Base-by-base conservation (phyloP, 2,888 invertebrate genomes). In the Carabus problematicus region DNA sequence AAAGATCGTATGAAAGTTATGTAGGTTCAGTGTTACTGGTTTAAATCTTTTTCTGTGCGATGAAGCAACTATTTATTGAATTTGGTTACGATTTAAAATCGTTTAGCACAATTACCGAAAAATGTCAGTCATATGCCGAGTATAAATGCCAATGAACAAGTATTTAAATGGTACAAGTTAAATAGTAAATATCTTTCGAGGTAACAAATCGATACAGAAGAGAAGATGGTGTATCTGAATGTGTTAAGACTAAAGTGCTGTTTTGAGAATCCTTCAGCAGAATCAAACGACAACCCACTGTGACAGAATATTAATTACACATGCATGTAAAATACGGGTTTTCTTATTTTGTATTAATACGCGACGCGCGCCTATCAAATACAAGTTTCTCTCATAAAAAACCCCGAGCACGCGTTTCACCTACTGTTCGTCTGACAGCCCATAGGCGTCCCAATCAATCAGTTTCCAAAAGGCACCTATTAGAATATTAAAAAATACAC, bases 311-410 rank as follows among this genome's bases (percentile, higher is more conserved):
- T 66, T 66, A 66, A 66, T 66, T 66, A 47, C 43, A 16, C 43
- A 29, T 60, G 52, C 60, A 67, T 41, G 52, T 54, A 19, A 49
- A 66, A 60, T 67, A 67, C 67, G 52, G 67, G 67, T 67, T 67
- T 54, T 66, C 66, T 59, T 58, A 47, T 66, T n/a, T 66, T 66
- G 58, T 56, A 58, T 66, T 56, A 19, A 56, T 56, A 39, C 29
- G 12, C 45, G 40, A 45, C 40, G 19, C 39, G 19, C 43, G 11
- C 55, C n/a, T 64, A 64, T 39, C 56, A 18, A 56, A 64, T 56
- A 64, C 64, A 45, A 29, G 56, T 64, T 64, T 64, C 12, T 64
- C 42, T n/a, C 45, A 56, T 64, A 56, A 64, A n/a, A 64, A 64
- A 55, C 42, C 42, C 45, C 56, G 43, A 55, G 64, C 64, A 64